phyloP scores from a whole-genome alignment of 92 coral and sea anemone species.

The Metridium senile region DNA sequence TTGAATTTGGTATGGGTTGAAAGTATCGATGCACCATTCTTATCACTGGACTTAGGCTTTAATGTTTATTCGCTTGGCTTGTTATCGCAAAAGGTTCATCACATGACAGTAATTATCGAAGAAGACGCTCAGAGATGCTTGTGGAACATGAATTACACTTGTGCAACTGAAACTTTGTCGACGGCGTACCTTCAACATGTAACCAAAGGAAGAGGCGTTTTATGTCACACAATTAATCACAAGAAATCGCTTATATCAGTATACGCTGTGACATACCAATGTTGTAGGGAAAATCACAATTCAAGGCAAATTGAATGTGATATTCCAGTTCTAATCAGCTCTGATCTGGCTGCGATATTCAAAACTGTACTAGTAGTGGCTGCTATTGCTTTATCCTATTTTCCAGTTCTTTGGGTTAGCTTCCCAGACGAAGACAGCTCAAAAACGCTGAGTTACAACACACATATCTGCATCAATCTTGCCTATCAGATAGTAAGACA shows the following conservation, averaged over 20 bases:
- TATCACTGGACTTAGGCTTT: slow-evolving; percentile 34
- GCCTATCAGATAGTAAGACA: neutral
- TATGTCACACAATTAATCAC: slow-evolving; percentile 5
- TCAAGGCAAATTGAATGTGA: slow-evolving; percentile 13
- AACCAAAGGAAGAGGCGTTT: slow-evolving; percentile 5
- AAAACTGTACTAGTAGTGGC: neutral
- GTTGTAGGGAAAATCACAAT: neutral
- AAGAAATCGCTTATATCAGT: no score
- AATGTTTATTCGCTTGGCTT: slow-evolving; percentile 25
- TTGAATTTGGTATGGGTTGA: slow-evolving; percentile 35
- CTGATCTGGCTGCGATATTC: slow-evolving; percentile 1
- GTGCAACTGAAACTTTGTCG: slow-evolving; percentile 19
- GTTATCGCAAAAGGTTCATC: slow-evolving; percentile 19
- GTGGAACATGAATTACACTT: neutral
- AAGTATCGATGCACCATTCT: slow-evolving; percentile 17
- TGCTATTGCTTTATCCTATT: neutral
- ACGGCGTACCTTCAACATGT: slow-evolving; percentile 6
- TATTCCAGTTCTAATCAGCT: slow-evolving; percentile 2
- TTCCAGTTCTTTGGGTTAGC: neutral
- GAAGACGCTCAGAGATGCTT: neutral
- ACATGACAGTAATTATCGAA: slow-evolving; percentile 10
- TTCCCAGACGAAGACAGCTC: neutral
- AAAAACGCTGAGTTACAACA: neutral
- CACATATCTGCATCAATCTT: neutral
- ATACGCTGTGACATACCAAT: slow-evolving; percentile 11